Evolutionary conservation across 2,888 invertebrate genomes (phyloP), one percentile per base, ranked within the genome.

Genomic region (Hymenopus coronatus): DNA sequence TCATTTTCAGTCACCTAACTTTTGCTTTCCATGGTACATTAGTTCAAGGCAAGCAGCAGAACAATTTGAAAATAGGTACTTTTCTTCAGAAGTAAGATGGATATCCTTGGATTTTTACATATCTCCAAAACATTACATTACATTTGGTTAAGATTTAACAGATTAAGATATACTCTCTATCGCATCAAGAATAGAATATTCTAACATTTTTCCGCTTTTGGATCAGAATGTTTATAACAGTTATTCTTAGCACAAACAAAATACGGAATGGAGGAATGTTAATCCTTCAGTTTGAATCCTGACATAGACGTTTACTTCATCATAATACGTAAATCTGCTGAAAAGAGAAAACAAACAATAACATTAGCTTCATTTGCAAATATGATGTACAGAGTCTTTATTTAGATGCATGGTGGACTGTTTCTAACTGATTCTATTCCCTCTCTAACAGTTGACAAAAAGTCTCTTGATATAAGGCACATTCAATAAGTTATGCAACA

Each of bases 181-280:
- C 83, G 20, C 84, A 85, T 86, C 88, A 90, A 88, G 86, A 90
- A 90, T 88, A 90, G 88, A 88, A 85, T 82, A 70, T 88, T 88
- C 84, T 82, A 88, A 89, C 88, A 88, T 89, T 82, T n/a, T 88
- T 89, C 70, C 46, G 28, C n/a, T 82, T 33, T 87, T 87, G 86
- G 82, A 82, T 84, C 54, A 85, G 86, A 88, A 89, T 89, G 87
- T 88, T 88, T 90, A 87, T 89, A 90, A 90, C 89, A 90, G 88
- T 89, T 89, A 89, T 90, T 87, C 83, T 89, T 88, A 90, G 88
- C 90, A 90, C 89, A 89, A 88, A 84, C 82, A 88, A 87, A 88
- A 89, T 89, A 89, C 89, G 84, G 87, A 89, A 87, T 89, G 87
- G 83, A 88, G 89, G 88, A 88, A 88, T 86, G 33, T 82, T 81